These are phyloP conservation scores for Sebastes taczanowskii DNA, from an alignment of 2,797 vertebrate species.

Conservation along the genomic window DNA sequence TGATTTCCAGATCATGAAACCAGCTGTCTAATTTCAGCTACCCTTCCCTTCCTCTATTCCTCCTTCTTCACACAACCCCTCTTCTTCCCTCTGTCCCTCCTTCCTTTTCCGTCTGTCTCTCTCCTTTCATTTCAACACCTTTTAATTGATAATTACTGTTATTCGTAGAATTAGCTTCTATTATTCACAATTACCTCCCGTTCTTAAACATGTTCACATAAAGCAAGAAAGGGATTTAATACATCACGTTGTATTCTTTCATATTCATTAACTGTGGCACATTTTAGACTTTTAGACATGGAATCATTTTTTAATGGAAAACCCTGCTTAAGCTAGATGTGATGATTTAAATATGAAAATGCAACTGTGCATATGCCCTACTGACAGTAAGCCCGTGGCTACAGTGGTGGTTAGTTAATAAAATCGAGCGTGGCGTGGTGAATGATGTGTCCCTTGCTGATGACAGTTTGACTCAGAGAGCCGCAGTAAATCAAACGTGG, in stretches of 20 bases:
- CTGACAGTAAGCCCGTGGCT: not conserved
- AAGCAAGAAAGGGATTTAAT: not conserved
- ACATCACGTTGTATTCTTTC: not conserved
- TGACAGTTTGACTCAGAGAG: not conserved
- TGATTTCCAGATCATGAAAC: not conserved
- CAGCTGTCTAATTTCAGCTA: not conserved
- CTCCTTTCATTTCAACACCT: not conserved
- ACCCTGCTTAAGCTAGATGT: not conserved
- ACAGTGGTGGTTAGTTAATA: not conserved
- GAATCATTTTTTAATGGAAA: not conserved
- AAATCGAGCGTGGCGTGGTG: not conserved
- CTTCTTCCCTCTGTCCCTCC: not conserved
- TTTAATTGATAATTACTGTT: no score
- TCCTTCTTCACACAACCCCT: not conserved
- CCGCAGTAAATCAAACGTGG: not conserved
- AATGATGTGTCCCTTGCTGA: not conserved
- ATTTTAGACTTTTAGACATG: not conserved
- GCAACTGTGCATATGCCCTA: not conserved
- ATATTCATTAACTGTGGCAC: not conserved
- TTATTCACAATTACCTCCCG: not conserved
- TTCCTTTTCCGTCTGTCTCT: not conserved
- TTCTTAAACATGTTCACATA: not conserved
- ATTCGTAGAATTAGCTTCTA: not conserved
- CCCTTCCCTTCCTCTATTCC: not conserved
- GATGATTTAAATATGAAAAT: not conserved